Percentiles rank a stretch among this genome's conserved stretches.
These are phyloP conservation scores for Chrysomela aeneicollis DNA, from an alignment of 2,888 invertebrate species.

Conservation along the genomic window DNA sequence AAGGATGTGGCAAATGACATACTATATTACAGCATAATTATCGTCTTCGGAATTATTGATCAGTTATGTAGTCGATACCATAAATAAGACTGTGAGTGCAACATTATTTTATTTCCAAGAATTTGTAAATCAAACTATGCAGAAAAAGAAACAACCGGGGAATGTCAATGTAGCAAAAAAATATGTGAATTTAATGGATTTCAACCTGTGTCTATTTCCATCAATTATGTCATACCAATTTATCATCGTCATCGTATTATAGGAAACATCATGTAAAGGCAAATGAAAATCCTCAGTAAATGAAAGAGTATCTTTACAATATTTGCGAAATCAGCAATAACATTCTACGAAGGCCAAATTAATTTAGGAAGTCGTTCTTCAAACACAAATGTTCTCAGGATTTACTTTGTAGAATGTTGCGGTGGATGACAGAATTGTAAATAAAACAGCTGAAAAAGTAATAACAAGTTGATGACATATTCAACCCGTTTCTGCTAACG, in stretches of 20 bases:
- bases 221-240: neutral
- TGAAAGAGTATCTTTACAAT: neutral
- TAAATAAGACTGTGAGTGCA: neutral
- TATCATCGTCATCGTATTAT: neutral
- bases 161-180: neutral
- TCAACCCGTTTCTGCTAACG: neutral
- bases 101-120: neutral
- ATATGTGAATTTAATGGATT: neutral
- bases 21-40: no score
- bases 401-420: neutral
- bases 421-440: neutral
- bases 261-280: neutral
- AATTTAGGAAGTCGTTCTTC: neutral
- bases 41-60: neutral
- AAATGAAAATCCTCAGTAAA: no score
- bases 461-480: neutral
- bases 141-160: neutral
- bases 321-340: no score
- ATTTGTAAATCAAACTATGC: neutral
- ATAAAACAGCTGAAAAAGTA: neutral
- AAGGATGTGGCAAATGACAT: no score
- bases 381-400: no score
- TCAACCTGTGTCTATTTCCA: neutral
- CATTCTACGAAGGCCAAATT: neutral
- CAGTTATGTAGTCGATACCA: neutral